Evolutionary conservation across 1,140 invertebrate genomes (phyloP).

Genomic region (Leptoteleia sp.): DNA sequence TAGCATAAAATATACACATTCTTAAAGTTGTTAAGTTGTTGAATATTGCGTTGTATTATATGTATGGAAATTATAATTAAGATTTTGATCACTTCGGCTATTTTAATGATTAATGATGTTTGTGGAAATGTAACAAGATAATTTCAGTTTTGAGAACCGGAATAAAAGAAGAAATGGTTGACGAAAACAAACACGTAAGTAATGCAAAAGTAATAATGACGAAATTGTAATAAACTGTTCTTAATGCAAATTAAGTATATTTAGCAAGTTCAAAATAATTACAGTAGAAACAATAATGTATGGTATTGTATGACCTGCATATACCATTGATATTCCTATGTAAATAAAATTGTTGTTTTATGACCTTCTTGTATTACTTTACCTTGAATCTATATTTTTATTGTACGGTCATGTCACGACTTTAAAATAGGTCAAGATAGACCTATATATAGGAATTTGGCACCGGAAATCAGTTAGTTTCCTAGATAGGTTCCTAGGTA

Average conservation of each 20-base stretch:
- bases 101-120: conserved; percentile 10
- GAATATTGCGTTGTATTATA: no score
- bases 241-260: conserved; percentile 25
- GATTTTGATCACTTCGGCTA: conserved; percentile 1
- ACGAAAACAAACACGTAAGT: conserved; percentile 37
- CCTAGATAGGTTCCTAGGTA: no score
- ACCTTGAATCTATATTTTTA: not conserved
- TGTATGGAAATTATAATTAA: no score
- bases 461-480: no score
- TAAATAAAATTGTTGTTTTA: conserved; percentile 66
- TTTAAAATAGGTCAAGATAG: no score
- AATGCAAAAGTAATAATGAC: conserved; percentile 48
- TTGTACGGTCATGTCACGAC: no score
- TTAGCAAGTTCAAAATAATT: conserved; percentile 43
- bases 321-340: conserved; percentile 67
- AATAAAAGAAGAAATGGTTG: conserved; percentile 24
- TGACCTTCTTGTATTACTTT: conserved; percentile 2
- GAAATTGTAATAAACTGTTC: conserved; percentile 21
- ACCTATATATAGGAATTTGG: no score
- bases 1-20: no score
- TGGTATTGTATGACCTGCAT: conserved; percentile 36
- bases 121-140: not conserved
- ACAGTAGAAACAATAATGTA: conserved; percentile 26
- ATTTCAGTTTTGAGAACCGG: conserved; percentile 18
- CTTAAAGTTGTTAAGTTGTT: no score